Evolutionary conservation across 2,113 vertebrate species (phyloP), one percentile per base, ranked within the genome.

Genomic region (Gymnarchus niloticus): DNA sequence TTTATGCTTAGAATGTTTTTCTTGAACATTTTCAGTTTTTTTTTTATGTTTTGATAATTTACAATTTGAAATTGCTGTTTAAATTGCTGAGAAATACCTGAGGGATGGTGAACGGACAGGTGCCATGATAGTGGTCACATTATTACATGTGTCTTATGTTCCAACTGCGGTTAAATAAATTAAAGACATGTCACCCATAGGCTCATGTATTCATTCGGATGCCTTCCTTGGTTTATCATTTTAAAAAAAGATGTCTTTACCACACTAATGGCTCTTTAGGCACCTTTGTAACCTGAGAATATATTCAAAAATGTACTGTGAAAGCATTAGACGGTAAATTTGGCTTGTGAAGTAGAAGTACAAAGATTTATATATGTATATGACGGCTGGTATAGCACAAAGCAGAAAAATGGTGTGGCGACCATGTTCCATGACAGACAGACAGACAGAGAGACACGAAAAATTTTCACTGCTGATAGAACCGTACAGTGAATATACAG

Each of bases 141-240:
- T 94, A 93, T 94, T 94, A 94, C 94, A 91, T 94, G 93, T 96
- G 96, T 97, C 95, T 95, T 94, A 95, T 95, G 94, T 97, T 95
- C 94, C 95, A 89, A 94, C 96, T 95, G 95, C 96, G 95, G 91
- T 95, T 93, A 97, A 99, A 97, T 98, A 98, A 97, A 94, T 94
- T 94, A 95, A 95, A 94, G 93, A 95, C 92, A 93, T 51, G 93
- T 92, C 87, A 86, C 88, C 37, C 28, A 14, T 48, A 12, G 87
- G 87, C 86, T 86, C 85, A 87, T 5, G 46, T n/a, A 12, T 25
- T 85, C 37, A 21, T 28, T 21, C 8, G 44, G 10, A 14, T 33
- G n/a, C 19, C 80, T 28, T 14, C 17, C 0, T 5, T 3, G 8
- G 3, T 23, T 25, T 69, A 25, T 9, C 21, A 6, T 3, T 69